Evolutionary conservation across 2,113 vertebrate genomes (phyloP), one percentile per base, ranked within the genome.

Genomic region (Hydrochoerus hydrochaeris): DNA sequence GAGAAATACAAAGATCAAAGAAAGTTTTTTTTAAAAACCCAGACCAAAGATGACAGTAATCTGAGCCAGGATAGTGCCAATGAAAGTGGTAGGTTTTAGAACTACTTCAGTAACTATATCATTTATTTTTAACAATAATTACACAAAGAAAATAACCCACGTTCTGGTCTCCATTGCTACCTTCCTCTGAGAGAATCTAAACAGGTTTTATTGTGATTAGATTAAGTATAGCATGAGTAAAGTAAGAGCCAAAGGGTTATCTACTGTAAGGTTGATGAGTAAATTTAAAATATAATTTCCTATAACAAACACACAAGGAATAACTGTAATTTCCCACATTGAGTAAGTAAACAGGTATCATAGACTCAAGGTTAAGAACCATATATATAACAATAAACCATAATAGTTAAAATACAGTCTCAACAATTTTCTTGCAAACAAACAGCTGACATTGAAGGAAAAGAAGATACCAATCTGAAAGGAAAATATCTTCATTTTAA

Each of bases 241-340:
- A 28, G 16, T 38, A 54, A 73, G 38, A 52, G 16, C 46, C 57
- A 88, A 94, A 69, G 52, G 35, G 32, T 92, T 88, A 88, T 90
- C 80, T 60, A 58, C n/a, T 69, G 62, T 7, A 89, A 65, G 32
- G 58, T 95, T 35, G 1, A 44, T 38, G 38, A 69, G 41, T 65
- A 91, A 75, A 94, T 88, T 75, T 88, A 54, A 77, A 93, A 83
- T 81, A 67, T 35, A 77, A 91, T 94, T 96, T 96, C n/a, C 46
- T 58, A 58, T 83, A 78, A n/a, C 54, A 93, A 83, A 82, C 63
- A 78, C 52, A 78, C 13, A 38, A 75, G 46, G 24, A 87, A 65
- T 44, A 80, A 54, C 78, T 63, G 44, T 80, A 82, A 91, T 88
- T 95, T 81, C 62, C 62, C n/a, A 28, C 2, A 69, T 58, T 38